Percentiles rank a stretch among this genome's conserved stretches.
Conservation (phyloP, 2,113 vertebrate species). For the Eudyptes chrysolophus region DNA sequence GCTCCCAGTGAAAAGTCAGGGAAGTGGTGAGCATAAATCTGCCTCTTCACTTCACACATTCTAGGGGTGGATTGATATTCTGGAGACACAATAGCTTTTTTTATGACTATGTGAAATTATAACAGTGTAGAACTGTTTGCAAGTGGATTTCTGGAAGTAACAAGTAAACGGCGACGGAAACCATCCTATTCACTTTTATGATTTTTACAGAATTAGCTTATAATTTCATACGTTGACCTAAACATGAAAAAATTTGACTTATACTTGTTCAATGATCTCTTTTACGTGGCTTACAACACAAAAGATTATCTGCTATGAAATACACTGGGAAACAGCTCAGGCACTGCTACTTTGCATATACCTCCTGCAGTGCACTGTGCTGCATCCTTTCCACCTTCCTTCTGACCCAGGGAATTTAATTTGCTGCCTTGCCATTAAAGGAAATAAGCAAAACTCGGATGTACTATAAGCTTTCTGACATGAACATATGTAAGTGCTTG, state of each 20-base stretch:
- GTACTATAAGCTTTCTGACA: not conserved
- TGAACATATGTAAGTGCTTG: not conserved
- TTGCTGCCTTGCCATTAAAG: not conserved
- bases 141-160: not conserved
- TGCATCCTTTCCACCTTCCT: not conserved
- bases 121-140: not conserved
- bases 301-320: not conserved
- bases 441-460: not conserved
- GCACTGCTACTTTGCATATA: not conserved
- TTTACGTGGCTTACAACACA: not conserved
- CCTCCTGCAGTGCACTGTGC: not conserved
- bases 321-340: not conserved
- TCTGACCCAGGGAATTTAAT: not conserved
- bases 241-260: not conserved
- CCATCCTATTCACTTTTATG: not conserved
- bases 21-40: not conserved
- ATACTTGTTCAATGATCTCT: not conserved
- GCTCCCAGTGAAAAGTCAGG: not conserved
- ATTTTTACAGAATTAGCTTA: not conserved
- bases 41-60: not conserved
- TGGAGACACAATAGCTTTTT: not conserved
- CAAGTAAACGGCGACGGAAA: not conserved
- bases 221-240: not conserved
- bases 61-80: not conserved
- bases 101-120: not conserved